phyloP scores from a whole-genome alignment of 2,888 invertebrate genomes.

The Agrochola macilenta region DNA sequence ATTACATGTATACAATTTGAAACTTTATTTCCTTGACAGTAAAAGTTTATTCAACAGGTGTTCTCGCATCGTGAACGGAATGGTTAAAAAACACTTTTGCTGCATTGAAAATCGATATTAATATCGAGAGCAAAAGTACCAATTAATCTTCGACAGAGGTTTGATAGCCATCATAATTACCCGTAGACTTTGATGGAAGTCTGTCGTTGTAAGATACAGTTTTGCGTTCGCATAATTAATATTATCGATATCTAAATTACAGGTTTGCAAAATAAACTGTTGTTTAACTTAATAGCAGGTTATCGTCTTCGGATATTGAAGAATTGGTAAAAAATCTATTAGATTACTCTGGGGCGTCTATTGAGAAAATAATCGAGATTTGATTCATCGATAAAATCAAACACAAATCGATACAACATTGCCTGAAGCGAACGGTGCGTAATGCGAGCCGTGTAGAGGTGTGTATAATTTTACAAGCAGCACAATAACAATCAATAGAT shows the following conservation, averaged over 20 bases:
- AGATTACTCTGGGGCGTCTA: conserved; percentile 21
- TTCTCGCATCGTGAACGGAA: conserved; percentile 42
- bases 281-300: conserved; percentile 55
- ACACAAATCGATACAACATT: conserved; percentile 43
- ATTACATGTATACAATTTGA: conserved; percentile 50
- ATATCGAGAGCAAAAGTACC: conserved; percentile 63
- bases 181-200: conserved; percentile 51
- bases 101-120: conserved; percentile 47
- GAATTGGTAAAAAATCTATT: conserved; percentile 48
- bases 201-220: conserved; percentile 50
- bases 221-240: conserved; percentile 48
- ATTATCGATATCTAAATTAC: conserved; percentile 52
- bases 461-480: conserved; percentile 65
- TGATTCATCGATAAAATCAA: conserved; percentile 46
- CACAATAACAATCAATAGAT: conserved; percentile 75
- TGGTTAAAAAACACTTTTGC: conserved; percentile 56
- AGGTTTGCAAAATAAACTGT: conserved; percentile 60
- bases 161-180: conserved; percentile 61
- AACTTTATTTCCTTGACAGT: conserved; percentile 54
- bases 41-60: conserved; percentile 47
- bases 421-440: conserved; percentile 49
- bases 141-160: conserved; percentile 60
- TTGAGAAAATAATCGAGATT: conserved; percentile 24
- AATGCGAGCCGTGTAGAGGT: conserved; percentile 59
- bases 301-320: conserved; percentile 33